Base-by-base conservation (phyloP, 2,888 invertebrate genomes). In the Aricia artaxerxes region DNA sequence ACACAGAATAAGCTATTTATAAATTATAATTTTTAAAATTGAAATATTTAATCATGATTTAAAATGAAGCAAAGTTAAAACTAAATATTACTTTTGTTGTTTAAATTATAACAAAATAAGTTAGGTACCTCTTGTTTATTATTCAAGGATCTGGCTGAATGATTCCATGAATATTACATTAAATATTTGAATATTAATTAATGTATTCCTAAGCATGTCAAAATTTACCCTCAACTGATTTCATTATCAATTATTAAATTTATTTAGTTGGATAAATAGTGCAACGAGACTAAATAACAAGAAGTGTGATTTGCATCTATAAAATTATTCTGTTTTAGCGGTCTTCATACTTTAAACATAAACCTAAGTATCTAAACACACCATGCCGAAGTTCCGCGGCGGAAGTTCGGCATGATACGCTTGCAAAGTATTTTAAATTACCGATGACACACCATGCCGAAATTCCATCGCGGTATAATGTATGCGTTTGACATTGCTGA, bases 111-210 rank as follows among this genome's bases (percentile, higher is more conserved):
- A 69, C 40, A 78, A 78, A 79, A 64, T 77, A 76, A 76, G 53
- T 78, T 64, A 77, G 60, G 24, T 24, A 78, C 24, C 53, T 16
- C 44, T 79, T 72, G 79, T 80, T 80, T 78, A 75, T 76, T 79
- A 80, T 79, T 79, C 35, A 78, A 35, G 16, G 35, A 13, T 57
- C 53, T 75, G 76, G 76, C 81, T 78, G 73, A 79, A 79, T 80
- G 11, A 80, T 76, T 40, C 78, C 44, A 81, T 81, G 79, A 81
- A 81, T 80, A 80, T 81, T 80, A 77, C 64, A 81, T 81, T 64
- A 64, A 75, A 78, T 79, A 80, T 79, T 81, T 78, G 69, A 79
- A 81, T 80, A 79, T 73, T 73, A 61, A 79, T 79, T 57, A 73
- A 73, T 57, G n/a, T 49, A 53, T 79, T 72, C 57, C 35, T 76